Percentiles rank a stretch among this genome's conserved stretches.
Conservation (phyloP, 2,113 vertebrate genomes). For the Probosciger aterrimus region DNA sequence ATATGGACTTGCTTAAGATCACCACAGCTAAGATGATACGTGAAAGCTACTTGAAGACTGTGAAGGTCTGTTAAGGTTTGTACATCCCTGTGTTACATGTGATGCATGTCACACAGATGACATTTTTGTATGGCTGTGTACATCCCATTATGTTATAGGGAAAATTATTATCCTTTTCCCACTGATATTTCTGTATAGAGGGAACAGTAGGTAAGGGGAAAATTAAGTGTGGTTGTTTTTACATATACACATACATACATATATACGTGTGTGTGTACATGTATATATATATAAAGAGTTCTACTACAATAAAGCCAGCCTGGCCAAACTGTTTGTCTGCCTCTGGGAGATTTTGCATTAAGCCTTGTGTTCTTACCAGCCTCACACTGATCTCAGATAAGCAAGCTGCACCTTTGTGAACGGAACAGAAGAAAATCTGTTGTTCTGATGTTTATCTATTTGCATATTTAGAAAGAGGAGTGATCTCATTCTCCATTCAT, state of each 20-base stretch:
- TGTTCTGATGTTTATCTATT: constrained; percentile 46
- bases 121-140: neutral
- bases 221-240: neutral
- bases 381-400: constrained; percentile 29
- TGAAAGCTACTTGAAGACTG: neutral
- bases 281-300: neutral
- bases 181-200: neutral
- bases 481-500: constrained; percentile 23
- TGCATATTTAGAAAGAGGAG: constrained; percentile 37
- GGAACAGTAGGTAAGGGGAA: neutral
- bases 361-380: neutral
- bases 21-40: neutral
- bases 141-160: neutral
- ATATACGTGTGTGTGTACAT: neutral
- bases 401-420: constrained; percentile 38
- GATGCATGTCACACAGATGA: neutral
- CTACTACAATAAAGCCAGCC: neutral
- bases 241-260: neutral
- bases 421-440: constrained; percentile 27
- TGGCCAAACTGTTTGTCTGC: neutral
- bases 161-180: neutral
- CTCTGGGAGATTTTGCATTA: neutral
- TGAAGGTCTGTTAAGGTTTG: neutral
- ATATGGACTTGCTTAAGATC: neutral
- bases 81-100: neutral